These are phyloP conservation scores for Cataglyphis rosenhaueri DNA, from an alignment of 2,888 invertebrate genomes.

Conservation along the genomic window DNA sequence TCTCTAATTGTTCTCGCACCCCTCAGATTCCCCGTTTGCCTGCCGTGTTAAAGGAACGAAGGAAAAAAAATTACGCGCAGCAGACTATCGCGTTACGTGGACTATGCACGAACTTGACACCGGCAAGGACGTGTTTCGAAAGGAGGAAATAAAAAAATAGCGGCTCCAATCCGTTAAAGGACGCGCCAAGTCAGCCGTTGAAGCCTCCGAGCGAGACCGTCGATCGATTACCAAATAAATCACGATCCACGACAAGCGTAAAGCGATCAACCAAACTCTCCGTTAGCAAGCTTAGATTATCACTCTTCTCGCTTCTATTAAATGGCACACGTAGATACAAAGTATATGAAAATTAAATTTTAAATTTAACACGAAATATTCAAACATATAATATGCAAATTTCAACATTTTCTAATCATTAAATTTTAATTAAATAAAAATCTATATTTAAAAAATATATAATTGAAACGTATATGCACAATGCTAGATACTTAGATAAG, in stretches of 20 bases:
- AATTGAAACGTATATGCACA: background rate
- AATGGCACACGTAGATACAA: conserved; percentile 17
- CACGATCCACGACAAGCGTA: conserved; percentile 49
- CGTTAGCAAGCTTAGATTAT: conserved; percentile 41
- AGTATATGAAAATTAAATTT: conserved; percentile 11
- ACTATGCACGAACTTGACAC: conserved; percentile 84
- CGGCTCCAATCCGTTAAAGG: conserved; percentile 81
- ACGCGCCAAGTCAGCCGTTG: conserved; percentile 78
- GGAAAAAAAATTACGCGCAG: conserved; percentile 14
- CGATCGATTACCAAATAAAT: conserved; percentile 65
- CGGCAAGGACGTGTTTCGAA: conserved; percentile 85
- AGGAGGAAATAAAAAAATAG: conserved; percentile 84
- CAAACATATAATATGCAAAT: background rate
- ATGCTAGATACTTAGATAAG: too few species aligned
- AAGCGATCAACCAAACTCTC: conserved; percentile 35
- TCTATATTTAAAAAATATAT: background rate
- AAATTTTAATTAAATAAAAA: background rate
- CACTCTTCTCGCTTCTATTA: conserved; percentile 38
- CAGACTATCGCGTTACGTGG: conserved; percentile 76
- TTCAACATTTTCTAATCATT: background rate
- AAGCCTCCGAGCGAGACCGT: conserved; percentile 59
- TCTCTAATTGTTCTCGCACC: conserved; percentile 23
- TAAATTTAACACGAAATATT: too few species aligned
- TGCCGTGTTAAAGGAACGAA: conserved; percentile 24
- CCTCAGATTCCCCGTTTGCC: conserved; percentile 11